Evolutionary conservation across 2,888 invertebrate species (phyloP), one percentile per base, ranked within the genome.

Genomic region (Lucinisca nassula): DNA sequence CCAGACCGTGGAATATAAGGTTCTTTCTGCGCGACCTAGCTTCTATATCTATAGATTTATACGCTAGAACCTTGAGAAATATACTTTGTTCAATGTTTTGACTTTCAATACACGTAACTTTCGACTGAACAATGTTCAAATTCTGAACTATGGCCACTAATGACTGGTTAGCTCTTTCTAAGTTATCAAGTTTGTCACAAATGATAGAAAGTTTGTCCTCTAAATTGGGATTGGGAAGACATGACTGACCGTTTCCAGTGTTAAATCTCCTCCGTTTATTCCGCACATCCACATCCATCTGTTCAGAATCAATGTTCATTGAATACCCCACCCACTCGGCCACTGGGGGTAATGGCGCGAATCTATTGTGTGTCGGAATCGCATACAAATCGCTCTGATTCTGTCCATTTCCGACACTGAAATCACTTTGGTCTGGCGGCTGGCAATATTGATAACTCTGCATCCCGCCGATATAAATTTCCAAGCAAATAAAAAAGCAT

Each of bases 11-110:
- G 27, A 80, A 51, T 8, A 81, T 55, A 3, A 82, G 45, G 35
- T 82, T 82, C n/a, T 82, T 82, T 49, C 75, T 58, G n/a, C 82
- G 35, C 2, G 82, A 75, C 35, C 82, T 24, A 6, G 82, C 82
- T 30, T 82, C 76, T n/a, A 75, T 76, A n/a, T n/a, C n/a, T n/a
- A n/a, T n/a, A n/a, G n/a, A n/a, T n/a, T n/a, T n/a, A n/a, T n/a
- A n/a, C n/a, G 45, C 73, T 78, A 75, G 2, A 27, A 37, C 38
- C 38, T 58, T 75, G 67, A 27, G 27, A 82, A 55, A 32, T 51
- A 70, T 32, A 76, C 58, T 77, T 77, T 61, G 61, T 61, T 61
- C 61, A 24, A 4, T 61, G 61, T 61, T 61, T 61, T 61, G 61
- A 30, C 27, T 61, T 61, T 61, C 61, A 61, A 61, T 61, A 61